A percentile compares a stretch with the other conserved stretches of the same genome.
phyloP scores from a whole-genome alignment of 2,888 invertebrate species.

The Spodoptera exigua region DNA sequence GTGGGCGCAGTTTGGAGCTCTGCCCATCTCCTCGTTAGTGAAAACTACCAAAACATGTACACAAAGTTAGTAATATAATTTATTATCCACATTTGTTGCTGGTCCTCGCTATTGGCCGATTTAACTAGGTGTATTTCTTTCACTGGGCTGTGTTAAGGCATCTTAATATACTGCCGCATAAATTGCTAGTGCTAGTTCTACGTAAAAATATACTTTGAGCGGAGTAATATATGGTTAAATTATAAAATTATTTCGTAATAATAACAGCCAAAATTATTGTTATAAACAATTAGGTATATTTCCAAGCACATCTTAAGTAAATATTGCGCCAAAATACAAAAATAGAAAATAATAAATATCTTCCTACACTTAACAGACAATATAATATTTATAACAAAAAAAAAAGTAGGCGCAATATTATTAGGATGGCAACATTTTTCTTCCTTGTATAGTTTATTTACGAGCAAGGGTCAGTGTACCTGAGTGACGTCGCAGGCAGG shows the following conservation, averaged over 20 bases:
- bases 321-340: no score
- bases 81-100: slow-evolving; percentile 1
- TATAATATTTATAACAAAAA: slow-evolving; percentile 22
- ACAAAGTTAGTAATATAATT: slow-evolving; percentile 6
- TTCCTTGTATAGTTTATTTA: slow-evolving; percentile 41
- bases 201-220: background rate
- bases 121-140: background rate
- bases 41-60: background rate
- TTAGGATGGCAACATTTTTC: slow-evolving; percentile 32
- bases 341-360: no score
- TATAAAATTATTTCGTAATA: no score
- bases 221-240: background rate
- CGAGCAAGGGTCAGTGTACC: slow-evolving; percentile 26
- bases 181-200: background rate
- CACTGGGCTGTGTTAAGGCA: background rate
- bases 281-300: no score
- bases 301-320: no score
- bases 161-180: background rate
- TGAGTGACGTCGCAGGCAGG: slow-evolving; percentile 17
- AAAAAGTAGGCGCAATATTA: slow-evolving; percentile 17
- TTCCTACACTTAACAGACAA: background rate
- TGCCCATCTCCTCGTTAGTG: slow-evolving; percentile 7
- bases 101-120: background rate
- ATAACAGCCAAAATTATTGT: no score
- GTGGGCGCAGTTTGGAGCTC: slow-evolving; percentile 24